Evolutionary conservation across 2,113 vertebrate species (phyloP).

Genomic region (Carettochelys insculpta): DNA sequence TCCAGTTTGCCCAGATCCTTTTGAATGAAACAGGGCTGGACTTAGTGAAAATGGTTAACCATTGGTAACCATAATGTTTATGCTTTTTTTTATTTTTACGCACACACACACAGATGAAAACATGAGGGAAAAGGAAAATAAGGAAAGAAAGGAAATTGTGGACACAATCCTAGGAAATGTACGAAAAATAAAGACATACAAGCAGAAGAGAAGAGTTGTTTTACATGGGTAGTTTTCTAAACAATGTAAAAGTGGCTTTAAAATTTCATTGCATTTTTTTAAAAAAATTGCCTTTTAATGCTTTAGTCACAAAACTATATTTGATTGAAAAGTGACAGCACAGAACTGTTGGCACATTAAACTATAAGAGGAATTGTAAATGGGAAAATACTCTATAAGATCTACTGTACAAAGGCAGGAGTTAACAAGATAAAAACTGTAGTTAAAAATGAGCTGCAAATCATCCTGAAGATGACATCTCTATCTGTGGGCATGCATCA

Average conservation of each 20-base stretch:
- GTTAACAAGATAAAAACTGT: background rate
- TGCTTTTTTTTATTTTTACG: too few species aligned
- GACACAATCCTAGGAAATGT: background rate
- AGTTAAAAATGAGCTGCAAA: background rate
- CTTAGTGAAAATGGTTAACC: background rate
- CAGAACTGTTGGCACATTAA: background rate
- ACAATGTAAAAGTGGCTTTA: background rate
- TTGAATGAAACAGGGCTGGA: background rate
- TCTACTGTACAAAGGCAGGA: background rate
- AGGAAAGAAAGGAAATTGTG: conserved; percentile 13
- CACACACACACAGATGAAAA: background rate
- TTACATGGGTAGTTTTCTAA: background rate
- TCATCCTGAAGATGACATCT: background rate
- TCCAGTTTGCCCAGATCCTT: too few species aligned
- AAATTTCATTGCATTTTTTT: background rate
- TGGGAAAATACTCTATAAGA: background rate
- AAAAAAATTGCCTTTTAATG: background rate
- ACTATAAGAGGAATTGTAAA: background rate
- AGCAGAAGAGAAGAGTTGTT: background rate
- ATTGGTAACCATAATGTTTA: background rate
- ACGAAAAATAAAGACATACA: background rate
- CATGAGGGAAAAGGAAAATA: conserved; percentile 7
- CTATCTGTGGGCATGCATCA: background rate
- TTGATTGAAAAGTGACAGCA: background rate
- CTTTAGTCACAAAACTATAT: background rate